Conservation (phyloP, 2,113 vertebrate species). For the Chunga burmeisteri region DNA sequence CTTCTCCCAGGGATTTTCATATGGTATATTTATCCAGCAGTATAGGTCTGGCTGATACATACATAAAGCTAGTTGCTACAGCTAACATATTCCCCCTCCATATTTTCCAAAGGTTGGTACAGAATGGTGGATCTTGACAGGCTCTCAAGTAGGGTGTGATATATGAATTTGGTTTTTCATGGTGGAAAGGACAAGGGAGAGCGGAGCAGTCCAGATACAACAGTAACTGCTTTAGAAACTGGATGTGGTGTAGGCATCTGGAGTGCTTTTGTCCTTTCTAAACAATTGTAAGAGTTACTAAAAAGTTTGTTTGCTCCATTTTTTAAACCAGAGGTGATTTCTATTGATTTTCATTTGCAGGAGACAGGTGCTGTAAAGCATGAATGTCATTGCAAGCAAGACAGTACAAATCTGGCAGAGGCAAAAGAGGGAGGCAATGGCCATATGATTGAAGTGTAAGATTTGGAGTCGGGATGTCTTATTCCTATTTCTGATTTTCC, state of each 20-base stretch:
- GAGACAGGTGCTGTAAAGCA: background rate
- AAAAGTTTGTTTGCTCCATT: slow-evolving; percentile 11
- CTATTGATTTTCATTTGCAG: background rate
- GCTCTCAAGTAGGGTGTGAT: background rate
- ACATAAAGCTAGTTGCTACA: slow-evolving; percentile 27
- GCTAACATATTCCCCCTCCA: background rate
- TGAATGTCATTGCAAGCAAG: background rate
- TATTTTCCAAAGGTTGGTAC: slow-evolving; percentile 5
- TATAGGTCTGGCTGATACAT: slow-evolving; percentile 23
- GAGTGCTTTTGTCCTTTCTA: background rate
- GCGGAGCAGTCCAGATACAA: background rate
- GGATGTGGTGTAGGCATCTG: background rate
- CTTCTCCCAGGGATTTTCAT: slow-evolving; percentile 42
- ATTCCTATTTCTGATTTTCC: background rate
- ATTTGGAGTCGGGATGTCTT: background rate
- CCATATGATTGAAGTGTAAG: background rate
- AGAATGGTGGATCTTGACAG: background rate
- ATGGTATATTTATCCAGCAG: slow-evolving; percentile 30
- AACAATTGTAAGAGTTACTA: background rate
- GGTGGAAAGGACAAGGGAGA: background rate
- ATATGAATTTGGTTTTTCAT: slow-evolving; percentile 1
- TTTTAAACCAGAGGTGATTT: background rate
- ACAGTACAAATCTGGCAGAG: background rate
- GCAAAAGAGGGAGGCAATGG: background rate
- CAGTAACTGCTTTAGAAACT: background rate